Evolutionary conservation across 2,797 vertebrate genomes (phyloP), one percentile per base, ranked within the genome.

Genomic region (Mormyrops boulengeri): DNA sequence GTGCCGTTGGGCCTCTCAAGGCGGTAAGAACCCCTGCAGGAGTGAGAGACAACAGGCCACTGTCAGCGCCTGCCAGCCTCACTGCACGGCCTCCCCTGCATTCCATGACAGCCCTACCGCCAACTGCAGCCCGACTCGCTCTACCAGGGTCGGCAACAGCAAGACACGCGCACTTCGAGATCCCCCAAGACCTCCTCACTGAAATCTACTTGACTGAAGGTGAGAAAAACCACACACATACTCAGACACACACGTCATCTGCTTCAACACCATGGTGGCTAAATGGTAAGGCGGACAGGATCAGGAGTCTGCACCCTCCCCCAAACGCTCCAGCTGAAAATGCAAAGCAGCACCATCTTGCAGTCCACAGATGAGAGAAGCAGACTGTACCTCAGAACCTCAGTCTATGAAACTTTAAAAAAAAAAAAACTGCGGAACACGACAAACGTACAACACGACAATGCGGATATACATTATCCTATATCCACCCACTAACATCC

Each of bases 1-100:
- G 93, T 93, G 90, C 91, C 91, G 89, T 91, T 92, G 91, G 92
- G 90, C 89, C 91, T 93, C 92, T 94, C 94, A 34, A 94, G 90
- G 85, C 94, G 91, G 91, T 93, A 94, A 80, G 93, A 94, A 91
- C 93, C 93, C 93, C 93, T 94, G 93, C 91, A 91, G 88, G 88
- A 90, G 90, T 53, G 90, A 90, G 77, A 87, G 57, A 89, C 86
- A 90, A 90, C 88, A 93, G 80, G 92, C 82, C 90, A 89, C 89
- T 73, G 88, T 93, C 91, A 93, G 92, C 89, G 89, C 91, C 89
- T 62, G 34, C 34, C 41, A 60, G 87, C 89, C 69, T 62, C 88
- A 30, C 49, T 52, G 6, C 90, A 44, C 44, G 80, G 14, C 82
- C 80, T 30, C 1, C 11, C n/a, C 85, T 26, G 44, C 82, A 1